These are phyloP conservation scores for Patella depressa DNA, from an alignment of 2,888 invertebrate genomes.

Conservation along the genomic window DNA sequence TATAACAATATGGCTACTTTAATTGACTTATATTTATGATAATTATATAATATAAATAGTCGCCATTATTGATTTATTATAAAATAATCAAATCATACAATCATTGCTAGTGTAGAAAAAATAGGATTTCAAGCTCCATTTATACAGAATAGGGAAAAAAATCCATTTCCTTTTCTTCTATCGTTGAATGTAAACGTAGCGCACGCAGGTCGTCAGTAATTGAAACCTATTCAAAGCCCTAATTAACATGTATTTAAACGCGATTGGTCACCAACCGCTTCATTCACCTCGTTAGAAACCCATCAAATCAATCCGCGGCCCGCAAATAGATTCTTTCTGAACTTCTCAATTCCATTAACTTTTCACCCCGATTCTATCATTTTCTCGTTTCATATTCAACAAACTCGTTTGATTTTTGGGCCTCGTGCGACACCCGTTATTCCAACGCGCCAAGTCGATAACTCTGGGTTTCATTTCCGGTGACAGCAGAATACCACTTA, in stretches of 20 bases:
- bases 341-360: constrained; percentile 4
- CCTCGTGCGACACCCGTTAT: constrained; percentile 2
- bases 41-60: no score
- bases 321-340: constrained; percentile 1
- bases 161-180: no score
- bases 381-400: not conserved
- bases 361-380: not conserved
- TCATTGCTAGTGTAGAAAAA: no score
- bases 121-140: no score
- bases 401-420: not conserved
- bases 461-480: constrained; percentile 31
- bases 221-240: not conserved
- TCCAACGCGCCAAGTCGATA: not conserved
- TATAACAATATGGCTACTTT: no score
- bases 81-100: no score
- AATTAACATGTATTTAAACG: constrained; percentile 8
- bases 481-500: constrained; percentile 24
- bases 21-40: no score
- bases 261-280: constrained; percentile 4
- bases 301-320: not conserved
- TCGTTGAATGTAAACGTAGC: not conserved
- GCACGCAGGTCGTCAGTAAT: not conserved
- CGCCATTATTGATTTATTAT: no score
- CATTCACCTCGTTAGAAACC: constrained; percentile 4
- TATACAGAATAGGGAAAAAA: no score